phyloP scores from a whole-genome alignment of 2,797 vertebrate species.

The Xerus rutilus region DNA sequence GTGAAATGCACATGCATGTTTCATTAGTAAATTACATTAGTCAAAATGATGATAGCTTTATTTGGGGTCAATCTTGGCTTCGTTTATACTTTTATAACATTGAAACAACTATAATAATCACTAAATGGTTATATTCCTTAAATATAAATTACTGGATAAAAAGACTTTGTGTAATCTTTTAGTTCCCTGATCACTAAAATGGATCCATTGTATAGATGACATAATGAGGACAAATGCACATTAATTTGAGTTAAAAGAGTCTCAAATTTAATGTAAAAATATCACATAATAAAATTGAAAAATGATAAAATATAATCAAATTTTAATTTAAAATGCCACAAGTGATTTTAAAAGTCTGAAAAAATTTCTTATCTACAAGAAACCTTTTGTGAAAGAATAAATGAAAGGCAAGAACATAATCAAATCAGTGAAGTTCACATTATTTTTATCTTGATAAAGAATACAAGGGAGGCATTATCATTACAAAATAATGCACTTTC shows the following conservation, averaged over 20 bases:
- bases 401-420: not conserved
- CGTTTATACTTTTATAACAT: not conserved
- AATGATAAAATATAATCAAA: not conserved
- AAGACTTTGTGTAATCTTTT: not conserved
- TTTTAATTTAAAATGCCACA: conserved; percentile 12
- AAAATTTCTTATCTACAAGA: not conserved
- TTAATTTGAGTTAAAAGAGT: not conserved
- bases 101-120: not conserved
- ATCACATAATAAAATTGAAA: not conserved
- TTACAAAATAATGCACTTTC: not conserved
- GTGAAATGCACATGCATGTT: not conserved
- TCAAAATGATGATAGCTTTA: not conserved
- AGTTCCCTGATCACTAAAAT: not conserved
- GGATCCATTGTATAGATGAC: not conserved
- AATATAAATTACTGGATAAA: not conserved
- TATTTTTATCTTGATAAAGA: conserved; percentile 14
- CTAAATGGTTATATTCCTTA: not conserved
- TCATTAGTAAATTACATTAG: not conserved
- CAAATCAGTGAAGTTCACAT: not conserved
- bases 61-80: not conserved
- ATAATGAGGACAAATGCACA: not conserved
- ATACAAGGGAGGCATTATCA: not conserved
- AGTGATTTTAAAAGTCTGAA: not conserved
- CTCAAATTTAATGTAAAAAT: not conserved
- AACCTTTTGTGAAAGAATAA: not conserved